These are phyloP conservation scores for Oophaga pumilio DNA, from an alignment of 2,113 vertebrate species.

Conservation along the genomic window DNA sequence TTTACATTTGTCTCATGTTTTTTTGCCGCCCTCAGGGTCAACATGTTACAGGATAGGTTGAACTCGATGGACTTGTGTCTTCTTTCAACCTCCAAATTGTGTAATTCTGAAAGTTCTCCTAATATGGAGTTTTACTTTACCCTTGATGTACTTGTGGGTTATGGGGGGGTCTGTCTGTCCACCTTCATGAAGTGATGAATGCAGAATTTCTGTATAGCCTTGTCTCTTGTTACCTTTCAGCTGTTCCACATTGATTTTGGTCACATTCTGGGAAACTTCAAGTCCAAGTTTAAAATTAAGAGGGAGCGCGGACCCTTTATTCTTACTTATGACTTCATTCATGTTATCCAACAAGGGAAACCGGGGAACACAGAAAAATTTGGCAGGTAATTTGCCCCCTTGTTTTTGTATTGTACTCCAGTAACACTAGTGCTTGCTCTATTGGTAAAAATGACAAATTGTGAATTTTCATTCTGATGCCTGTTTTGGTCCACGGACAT, in stretches of 20 bases:
- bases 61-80: no score
- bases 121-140: no score
- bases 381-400: slow-evolving; percentile 79
- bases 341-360: slow-evolving; percentile 98
- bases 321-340: slow-evolving; percentile 98
- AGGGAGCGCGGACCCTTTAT: slow-evolving; percentile 97
- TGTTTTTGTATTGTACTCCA: not conserved
- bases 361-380: slow-evolving; percentile 96
- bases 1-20: no score
- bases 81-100: no score
- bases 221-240: slow-evolving; percentile 66
- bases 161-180: no score
- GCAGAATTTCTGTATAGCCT: not conserved
- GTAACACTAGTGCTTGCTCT: not conserved
- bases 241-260: slow-evolving; percentile 99
- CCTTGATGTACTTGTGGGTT: no score
- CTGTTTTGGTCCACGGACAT: not conserved
- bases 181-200: not conserved
- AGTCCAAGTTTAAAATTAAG: slow-evolving; percentile 99
- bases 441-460: not conserved
- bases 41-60: no score
- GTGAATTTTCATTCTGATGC: not conserved
- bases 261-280: slow-evolving; percentile 98
- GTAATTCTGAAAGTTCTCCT: no score
- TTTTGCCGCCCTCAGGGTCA: no score